phyloP scores from a whole-genome alignment of 2,888 invertebrate genomes.

The Lithosia quadra region DNA sequence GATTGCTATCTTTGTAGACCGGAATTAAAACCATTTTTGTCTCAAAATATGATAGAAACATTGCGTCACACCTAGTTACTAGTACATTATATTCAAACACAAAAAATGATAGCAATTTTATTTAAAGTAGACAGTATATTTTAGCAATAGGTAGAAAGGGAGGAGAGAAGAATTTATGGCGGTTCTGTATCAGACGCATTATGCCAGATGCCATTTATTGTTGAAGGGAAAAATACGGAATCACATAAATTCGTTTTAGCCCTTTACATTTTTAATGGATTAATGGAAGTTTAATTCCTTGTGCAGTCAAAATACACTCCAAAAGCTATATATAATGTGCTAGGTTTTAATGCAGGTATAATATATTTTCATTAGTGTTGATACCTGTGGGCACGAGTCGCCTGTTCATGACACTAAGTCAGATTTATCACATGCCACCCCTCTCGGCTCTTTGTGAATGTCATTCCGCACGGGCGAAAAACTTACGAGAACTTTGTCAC shows the following conservation, averaged over 20 bases:
- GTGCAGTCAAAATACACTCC: constrained; percentile 9
- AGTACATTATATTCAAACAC: constrained; percentile 7
- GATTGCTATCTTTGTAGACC: not conserved
- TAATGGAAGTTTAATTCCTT: constrained; percentile 11
- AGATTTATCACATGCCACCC: constrained; percentile 76
- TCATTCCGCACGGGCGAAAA: constrained; percentile 57
- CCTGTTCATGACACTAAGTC: constrained; percentile 73
- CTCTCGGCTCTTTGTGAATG: constrained; percentile 63
- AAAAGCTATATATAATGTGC: constrained; percentile 20
- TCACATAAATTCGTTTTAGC: constrained; percentile 8
- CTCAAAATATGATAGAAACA: not conserved
- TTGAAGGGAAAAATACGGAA: constrained; percentile 19
- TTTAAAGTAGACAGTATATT: constrained; percentile 46
- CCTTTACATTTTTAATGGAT: constrained; percentile 15
- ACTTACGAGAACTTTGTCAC: constrained; percentile 43
- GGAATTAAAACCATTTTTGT: not conserved
- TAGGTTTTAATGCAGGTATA: constrained; percentile 37
- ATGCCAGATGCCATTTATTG: constrained; percentile 45
- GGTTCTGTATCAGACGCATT: constrained; percentile 29
- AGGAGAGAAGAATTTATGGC: constrained; percentile 40
- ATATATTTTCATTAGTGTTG: constrained; percentile 78
- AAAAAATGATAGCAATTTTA: constrained; percentile 43
- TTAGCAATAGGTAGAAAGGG: constrained; percentile 45
- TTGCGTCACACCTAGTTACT: not conserved
- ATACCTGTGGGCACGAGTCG: constrained; percentile 68